phyloP scores from a whole-genome alignment of 2,797 vertebrate species.

The Triplophysa yarkandensis region DNA sequence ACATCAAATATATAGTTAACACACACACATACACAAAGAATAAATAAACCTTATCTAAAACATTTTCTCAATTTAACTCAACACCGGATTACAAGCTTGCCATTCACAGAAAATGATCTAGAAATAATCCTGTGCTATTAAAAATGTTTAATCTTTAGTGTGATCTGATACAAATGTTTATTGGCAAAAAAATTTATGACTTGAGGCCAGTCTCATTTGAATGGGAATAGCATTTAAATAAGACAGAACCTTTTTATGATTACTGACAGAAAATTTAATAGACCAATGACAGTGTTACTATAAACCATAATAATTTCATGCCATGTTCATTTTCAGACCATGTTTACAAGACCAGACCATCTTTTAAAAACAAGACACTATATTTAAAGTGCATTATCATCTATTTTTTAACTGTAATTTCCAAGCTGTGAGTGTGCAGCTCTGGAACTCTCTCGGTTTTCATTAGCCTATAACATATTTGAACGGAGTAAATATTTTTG shows the following conservation, averaged over 20 bases:
- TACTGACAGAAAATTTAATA: not conserved
- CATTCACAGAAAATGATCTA: conserved; percentile 25
- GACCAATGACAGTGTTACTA: not conserved
- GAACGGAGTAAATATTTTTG: no score
- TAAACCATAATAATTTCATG: not conserved
- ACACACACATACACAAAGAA: conserved; percentile 3
- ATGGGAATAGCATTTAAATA: not conserved
- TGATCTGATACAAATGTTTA: conserved; percentile 11
- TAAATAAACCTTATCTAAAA: conserved; percentile 3
- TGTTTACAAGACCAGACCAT: no score
- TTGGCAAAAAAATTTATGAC: conserved; percentile 15
- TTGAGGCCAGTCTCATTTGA: conserved; percentile 22
- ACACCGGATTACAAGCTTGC: conserved; percentile 40
- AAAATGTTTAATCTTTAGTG: conserved; percentile 18
- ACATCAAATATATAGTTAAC: not conserved
- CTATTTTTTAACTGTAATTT: not conserved
- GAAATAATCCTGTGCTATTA: conserved; percentile 39
- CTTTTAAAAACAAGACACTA: no score
- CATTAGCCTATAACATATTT: not conserved
- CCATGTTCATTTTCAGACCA: not conserved
- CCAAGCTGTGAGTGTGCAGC: no score
- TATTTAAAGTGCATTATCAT: not conserved
- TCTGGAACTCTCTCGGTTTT: not conserved
- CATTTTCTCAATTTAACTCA: conserved; percentile 14
- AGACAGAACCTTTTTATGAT: no score